Evolutionary conservation across 1,140 invertebrate genomes (phyloP).

Genomic region (Penaeus vannamei): DNA sequence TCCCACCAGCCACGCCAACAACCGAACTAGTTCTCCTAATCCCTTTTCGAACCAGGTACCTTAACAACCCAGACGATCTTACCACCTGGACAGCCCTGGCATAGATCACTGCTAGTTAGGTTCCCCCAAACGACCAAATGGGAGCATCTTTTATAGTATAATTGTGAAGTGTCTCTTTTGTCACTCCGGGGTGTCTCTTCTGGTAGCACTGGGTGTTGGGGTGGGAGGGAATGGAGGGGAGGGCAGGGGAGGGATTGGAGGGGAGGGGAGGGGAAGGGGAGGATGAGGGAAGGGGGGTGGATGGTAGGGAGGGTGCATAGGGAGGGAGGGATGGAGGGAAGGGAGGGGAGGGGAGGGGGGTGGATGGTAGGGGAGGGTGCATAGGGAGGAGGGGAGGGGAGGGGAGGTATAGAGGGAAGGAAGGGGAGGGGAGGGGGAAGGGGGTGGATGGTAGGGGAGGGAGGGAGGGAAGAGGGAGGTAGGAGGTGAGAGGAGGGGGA

Average conservation of each 20-base stretch:
- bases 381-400: not conserved
- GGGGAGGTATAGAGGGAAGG: not conserved
- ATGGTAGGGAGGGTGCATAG: too few species aligned
- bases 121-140: not conserved
- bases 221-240: too few species aligned
- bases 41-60: not conserved
- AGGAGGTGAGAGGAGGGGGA: not conserved
- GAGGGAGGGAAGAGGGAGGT: not conserved
- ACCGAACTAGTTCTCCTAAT: too few species aligned
- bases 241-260: too few species aligned
- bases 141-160: slow-evolving; percentile 25
- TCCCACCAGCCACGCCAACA: too few species aligned
- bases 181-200: not conserved
- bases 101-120: not conserved
- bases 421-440: not conserved
- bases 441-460: not conserved
- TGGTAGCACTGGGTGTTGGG: too few species aligned
- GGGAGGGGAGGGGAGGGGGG: not conserved
- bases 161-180: slow-evolving; percentile 6
- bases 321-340: too few species aligned
- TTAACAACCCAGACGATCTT: slow-evolving; percentile 23
- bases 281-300: too few species aligned
- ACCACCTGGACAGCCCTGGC: not conserved
- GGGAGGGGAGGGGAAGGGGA: too few species aligned
- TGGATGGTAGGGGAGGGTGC: not conserved